Conservation (phyloP, 2,113 vertebrate species). For the Chrysemys picta region DNA sequence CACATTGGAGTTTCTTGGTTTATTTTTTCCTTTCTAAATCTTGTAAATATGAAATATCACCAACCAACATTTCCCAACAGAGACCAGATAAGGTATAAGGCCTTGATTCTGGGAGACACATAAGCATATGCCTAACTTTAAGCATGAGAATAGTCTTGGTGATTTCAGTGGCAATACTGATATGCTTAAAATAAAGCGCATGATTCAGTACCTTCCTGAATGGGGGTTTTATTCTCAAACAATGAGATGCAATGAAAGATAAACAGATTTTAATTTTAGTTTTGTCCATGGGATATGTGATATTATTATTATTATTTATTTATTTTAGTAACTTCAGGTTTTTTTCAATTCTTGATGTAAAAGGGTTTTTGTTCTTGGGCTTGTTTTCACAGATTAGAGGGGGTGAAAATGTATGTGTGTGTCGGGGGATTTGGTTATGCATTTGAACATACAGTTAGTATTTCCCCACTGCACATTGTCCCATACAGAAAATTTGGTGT, state of each 20-base stretch:
- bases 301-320: background rate
- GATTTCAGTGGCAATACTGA: background rate
- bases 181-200: background rate
- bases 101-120: background rate
- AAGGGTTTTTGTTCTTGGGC: background rate
- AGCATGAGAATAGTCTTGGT: background rate
- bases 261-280: background rate
- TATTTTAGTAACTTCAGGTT: background rate
- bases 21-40: accelerated
- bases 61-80: background rate
- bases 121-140: background rate
- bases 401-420: background rate
- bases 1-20: background rate
- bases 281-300: background rate
- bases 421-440: background rate
- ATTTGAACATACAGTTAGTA: background rate
- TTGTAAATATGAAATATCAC: background rate
- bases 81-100: background rate
- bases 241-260: background rate
- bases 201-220: background rate
- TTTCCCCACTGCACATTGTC: background rate
- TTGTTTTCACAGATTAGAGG: background rate
- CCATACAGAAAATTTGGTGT: background rate
- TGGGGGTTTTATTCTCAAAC: background rate
- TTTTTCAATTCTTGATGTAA: background rate